Percentiles rank a stretch among this genome's conserved stretches.
phyloP scores from a whole-genome alignment of 2,113 vertebrate genomes.

The Ciconia stormi region DNA sequence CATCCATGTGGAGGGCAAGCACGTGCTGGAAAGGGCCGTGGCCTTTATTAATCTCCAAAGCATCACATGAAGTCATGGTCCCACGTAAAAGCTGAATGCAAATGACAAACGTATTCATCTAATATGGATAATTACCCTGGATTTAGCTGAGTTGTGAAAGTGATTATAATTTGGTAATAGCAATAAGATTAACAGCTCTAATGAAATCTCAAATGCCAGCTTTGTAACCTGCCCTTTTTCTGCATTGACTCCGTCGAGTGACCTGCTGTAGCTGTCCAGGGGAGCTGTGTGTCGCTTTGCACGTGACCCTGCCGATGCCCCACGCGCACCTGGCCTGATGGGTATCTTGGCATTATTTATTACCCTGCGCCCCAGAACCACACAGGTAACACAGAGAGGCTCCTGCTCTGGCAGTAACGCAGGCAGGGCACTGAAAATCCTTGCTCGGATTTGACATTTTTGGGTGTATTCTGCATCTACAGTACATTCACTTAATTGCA shows the following conservation, averaged over 20 bases:
- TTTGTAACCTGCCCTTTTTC: background rate
- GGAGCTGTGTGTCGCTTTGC: fast-evolving
- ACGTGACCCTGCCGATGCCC: fast-evolving
- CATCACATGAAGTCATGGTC: background rate
- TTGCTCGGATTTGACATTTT: background rate
- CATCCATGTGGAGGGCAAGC: background rate
- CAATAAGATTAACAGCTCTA: background rate
- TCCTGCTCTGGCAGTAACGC: background rate
- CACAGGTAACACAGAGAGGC: background rate
- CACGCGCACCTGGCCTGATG: fast-evolving
- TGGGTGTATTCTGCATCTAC: background rate
- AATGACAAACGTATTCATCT: background rate
- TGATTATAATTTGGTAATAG: background rate
- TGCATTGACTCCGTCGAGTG: background rate
- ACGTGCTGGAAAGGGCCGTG: fast-evolving
- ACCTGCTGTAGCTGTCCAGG: background rate
- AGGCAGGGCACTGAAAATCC: background rate
- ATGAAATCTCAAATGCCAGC: background rate
- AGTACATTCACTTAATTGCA: background rate
- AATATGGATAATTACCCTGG: background rate
- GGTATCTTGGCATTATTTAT: background rate
- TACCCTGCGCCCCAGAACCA: background rate
- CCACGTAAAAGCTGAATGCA: background rate
- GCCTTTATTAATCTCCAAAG: background rate
- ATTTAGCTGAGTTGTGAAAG: background rate